A percentile compares a stretch with the other conserved stretches of the same genome.
These are phyloP conservation scores for Chaenodraco wilsoni DNA, from an alignment of 2,797 vertebrate genomes.

Conservation along the genomic window DNA sequence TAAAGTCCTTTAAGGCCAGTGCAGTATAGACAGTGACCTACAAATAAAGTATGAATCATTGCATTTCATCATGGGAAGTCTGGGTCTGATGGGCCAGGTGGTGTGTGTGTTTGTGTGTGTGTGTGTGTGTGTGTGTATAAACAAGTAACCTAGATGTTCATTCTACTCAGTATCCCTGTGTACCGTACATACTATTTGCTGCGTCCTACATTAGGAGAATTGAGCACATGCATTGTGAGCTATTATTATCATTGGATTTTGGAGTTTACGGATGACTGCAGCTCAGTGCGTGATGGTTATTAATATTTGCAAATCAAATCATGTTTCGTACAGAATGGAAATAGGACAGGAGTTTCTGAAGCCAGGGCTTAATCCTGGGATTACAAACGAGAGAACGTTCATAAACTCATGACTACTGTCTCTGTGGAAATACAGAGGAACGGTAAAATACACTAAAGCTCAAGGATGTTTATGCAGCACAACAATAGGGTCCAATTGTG, in stretches of 20 bases:
- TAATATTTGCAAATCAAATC: constrained; percentile 77
- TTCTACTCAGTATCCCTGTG: background rate
- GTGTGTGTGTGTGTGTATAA: background rate
- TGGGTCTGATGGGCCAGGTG: constrained; percentile 34
- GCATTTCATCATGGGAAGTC: constrained; percentile 37
- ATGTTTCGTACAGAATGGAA: constrained; percentile 67
- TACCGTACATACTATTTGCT: background rate
- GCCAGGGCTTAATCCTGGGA: constrained; percentile 74
- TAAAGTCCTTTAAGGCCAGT: constrained; percentile 12
- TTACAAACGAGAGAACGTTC: constrained; percentile 67
- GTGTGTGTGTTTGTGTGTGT: no score
- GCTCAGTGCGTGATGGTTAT: constrained; percentile 63
- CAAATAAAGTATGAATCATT: constrained; percentile 60
- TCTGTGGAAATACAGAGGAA: constrained; percentile 49
- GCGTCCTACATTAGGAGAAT: constrained; percentile 39
- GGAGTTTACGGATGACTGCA: constrained; percentile 43
- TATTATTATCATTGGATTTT: constrained; percentile 56
- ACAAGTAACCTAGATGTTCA: constrained; percentile 10
- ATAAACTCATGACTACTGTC: constrained; percentile 49
- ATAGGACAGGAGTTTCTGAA: constrained; percentile 69
- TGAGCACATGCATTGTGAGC: constrained; percentile 38
- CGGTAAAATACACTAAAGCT: constrained; percentile 27
- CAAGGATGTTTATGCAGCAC: background rate
- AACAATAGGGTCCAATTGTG: constrained; percentile 3
- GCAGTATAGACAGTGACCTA: constrained; percentile 45